Evolutionary conservation across 92 coral and sea anemone genomes (phyloP), one percentile per base, ranked within the genome.

Genomic region (Paragorgia papillata): DNA sequence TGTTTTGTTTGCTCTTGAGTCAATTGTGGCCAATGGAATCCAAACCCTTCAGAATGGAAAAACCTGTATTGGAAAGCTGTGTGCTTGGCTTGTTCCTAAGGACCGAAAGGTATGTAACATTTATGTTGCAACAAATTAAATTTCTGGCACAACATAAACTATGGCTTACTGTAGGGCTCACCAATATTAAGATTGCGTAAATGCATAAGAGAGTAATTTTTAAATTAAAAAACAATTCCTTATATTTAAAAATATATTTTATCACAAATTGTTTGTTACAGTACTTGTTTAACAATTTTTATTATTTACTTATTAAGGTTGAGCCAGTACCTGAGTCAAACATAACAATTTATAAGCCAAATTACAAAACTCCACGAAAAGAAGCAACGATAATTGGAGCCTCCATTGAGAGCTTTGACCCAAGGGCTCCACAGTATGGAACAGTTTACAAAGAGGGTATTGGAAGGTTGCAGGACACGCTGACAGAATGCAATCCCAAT

Each of bases 401-500:
- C 12, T 37, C 43, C 5, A 74, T 74, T 33, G 66, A 74, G 7
- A 74, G 56, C 28, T 74, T 37, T 58, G 80, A 74, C 43, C 80
- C 80, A 1, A 74, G 80, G 66, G 80, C 80, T 28, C 69, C 69
- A 28, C n/a, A n/a, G n/a, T n/a, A n/a, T n/a, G n/a, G n/a, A n/a
- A n/a, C n/a, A n/a, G n/a, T n/a, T n/a, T n/a, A n/a, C n/a, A n/a
- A n/a, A n/a, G n/a, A n/a, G n/a, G n/a, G n/a, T n/a, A n/a, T n/a
- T n/a, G n/a, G n/a, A n/a, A n/a, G n/a, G n/a, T n/a, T n/a, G n/a
- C n/a, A n/a, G n/a, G n/a, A n/a, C n/a, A n/a, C n/a, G n/a, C n/a
- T n/a, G n/a, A n/a, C n/a, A n/a, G n/a, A n/a, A n/a, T n/a, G n/a
- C n/a, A n/a, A n/a, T n/a, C n/a, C n/a, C n/a, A n/a, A n/a, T n/a